Evolutionary conservation across 2,797 vertebrate genomes (phyloP).

Genomic region (Enoplosus armatus): DNA sequence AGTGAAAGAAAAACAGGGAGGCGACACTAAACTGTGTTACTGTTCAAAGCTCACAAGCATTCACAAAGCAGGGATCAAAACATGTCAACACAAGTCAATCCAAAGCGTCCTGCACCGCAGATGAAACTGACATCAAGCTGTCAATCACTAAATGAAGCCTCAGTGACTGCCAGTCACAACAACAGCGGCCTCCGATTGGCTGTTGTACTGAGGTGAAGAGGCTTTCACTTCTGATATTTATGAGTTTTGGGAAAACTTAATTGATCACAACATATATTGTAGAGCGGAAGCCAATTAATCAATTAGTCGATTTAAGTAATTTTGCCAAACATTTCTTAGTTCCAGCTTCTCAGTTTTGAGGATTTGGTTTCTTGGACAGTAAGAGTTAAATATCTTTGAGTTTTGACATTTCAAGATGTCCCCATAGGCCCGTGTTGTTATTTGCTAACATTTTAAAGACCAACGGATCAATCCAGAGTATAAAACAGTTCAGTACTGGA

Average conservation of each 20-base stretch:
- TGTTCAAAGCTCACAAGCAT: not conserved
- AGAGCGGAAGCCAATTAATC: not conserved
- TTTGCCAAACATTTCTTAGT: not conserved
- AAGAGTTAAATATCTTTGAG: not conserved
- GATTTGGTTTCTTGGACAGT: not conserved
- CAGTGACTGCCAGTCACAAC: not conserved
- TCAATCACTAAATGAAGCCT: not conserved
- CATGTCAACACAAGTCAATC: not conserved
- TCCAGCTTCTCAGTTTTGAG: not conserved
- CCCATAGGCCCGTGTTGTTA: not conserved
- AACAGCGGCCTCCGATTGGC: slow-evolving; percentile 11
- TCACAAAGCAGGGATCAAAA: slow-evolving; percentile 39
- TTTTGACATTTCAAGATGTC: not conserved
- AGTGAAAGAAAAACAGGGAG: not conserved
- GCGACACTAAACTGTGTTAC: not conserved
- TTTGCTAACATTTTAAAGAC: not conserved
- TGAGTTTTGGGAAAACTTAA: not conserved
- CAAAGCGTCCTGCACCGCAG: not conserved
- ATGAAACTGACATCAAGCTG: not conserved
- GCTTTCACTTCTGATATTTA: not conserved
- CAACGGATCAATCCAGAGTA: not conserved
- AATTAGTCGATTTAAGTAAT: not conserved
- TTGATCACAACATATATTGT: not conserved
- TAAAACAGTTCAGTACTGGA: not conserved
- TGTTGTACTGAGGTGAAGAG: not conserved